Base-by-base conservation (phyloP, 2,888 invertebrate genomes). In the Sabatieria punctata region DNA sequence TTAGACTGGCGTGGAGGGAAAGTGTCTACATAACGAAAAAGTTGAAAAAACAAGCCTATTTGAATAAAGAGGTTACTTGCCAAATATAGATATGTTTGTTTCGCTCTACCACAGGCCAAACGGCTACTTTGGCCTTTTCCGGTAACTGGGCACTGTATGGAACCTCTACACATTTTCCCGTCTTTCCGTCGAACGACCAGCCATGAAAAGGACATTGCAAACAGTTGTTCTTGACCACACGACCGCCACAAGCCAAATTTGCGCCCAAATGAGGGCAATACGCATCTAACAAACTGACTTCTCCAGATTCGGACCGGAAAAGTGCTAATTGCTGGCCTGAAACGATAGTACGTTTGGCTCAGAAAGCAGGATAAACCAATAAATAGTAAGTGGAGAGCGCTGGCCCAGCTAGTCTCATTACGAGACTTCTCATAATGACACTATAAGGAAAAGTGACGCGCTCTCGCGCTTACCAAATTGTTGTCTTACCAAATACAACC, bases 211-310 rank as follows among this genome's bases (percentile, higher is more conserved):
- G 86, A 57, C 88, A 88, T 58, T 81, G 78, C 8, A 88, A 74
- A 56, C 82, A 82, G 58, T 80, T 77, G 30, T 71, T 66, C 23
- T 55, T 44, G 15, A 69, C 61, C 0, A 73, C 74, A 0, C 63
- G 60, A 0, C 85, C 85, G 0, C 84, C 85, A 0, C 80, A 73
- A 0, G 77, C 84, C 59, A 88, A 68, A 63, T 86, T 83, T 0
- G 88, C 86, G 0, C 88, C 88, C 55, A 88, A 69, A 62, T 88
- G 88, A 0, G 86, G 85, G 57, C 88, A 88, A 62, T 84, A 85
- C 0, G 86, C 85, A 64, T 86, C 80, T 27, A 85, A 70, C 1
- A 81, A 75, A 46, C 78, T 75, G 0, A 77, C 77, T 2, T 70
- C 56, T 0, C 79, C 78, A 33, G 73, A 71, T 40, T 75, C 71